Evolutionary conservation across 2,113 vertebrate species (phyloP).

Genomic region (Rhipidura dahli): DNA sequence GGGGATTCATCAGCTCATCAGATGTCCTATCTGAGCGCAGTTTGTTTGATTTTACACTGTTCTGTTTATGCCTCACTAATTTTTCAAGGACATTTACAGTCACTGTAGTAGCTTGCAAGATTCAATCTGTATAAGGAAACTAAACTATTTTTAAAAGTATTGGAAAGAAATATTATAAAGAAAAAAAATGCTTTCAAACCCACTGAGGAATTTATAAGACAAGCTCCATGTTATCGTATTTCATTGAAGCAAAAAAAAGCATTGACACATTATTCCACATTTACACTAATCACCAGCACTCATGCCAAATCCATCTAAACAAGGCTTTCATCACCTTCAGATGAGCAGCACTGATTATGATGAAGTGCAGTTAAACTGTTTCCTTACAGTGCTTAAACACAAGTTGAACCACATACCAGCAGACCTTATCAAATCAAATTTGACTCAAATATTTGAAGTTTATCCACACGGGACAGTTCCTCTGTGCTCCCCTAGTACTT

Average conservation of each 20-base stretch:
- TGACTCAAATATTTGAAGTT: not conserved
- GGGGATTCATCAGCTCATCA: not conserved
- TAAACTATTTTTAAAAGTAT: not conserved
- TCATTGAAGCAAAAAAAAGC: not conserved
- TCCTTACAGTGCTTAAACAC: not conserved
- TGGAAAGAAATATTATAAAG: not conserved
- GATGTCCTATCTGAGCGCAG: not conserved
- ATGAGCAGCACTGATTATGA: constrained; percentile 42
- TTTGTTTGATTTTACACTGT: not conserved
- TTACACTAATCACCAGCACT: constrained; percentile 44
- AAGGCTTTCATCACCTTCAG: constrained; percentile 51
- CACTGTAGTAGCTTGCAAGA: not conserved
- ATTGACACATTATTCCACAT: constrained; percentile 29
- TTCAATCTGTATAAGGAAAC: not conserved
- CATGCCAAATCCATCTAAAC: constrained; percentile 45
- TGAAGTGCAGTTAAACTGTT: not conserved
- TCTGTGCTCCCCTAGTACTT: not conserved
- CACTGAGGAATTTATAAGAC: not conserved
- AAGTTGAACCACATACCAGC: not conserved
- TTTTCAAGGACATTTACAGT: not conserved
- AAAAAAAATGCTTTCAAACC: not conserved
- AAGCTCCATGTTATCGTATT: not conserved
- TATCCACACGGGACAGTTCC: not conserved
- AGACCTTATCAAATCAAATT: not conserved
- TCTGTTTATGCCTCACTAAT: not conserved